Evolutionary conservation across 2,797 vertebrate species (phyloP).

Genomic region (Macropus fuliginosus): DNA sequence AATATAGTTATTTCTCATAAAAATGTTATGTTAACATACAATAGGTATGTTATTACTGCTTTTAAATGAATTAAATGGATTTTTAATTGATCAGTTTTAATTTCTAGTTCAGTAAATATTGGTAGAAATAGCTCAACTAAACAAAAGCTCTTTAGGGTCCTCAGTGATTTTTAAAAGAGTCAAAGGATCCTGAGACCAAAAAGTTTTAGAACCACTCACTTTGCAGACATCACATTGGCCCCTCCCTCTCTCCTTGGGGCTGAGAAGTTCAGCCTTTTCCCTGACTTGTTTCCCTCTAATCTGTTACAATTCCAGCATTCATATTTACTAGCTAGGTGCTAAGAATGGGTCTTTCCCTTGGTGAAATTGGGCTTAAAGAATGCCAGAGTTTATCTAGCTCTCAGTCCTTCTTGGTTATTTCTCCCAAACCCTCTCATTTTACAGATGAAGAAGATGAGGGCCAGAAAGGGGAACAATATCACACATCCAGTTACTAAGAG

Average conservation of each 20-base stretch:
- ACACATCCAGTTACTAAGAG: not conserved
- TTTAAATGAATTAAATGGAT: not conserved
- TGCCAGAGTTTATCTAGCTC: not conserved
- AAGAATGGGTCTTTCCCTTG: not conserved
- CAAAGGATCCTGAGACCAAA: not conserved
- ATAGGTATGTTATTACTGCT: not conserved
- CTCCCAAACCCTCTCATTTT: not conserved
- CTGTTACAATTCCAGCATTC: not conserved
- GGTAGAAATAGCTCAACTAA: not conserved
- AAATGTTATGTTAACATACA: not conserved
- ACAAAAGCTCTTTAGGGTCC: not conserved
- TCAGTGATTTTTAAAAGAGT: not conserved
- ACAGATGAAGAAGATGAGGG: not conserved
- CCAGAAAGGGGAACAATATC: not conserved
- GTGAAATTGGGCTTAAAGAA: not conserved
- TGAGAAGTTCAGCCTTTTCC: not conserved
- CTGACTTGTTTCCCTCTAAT: not conserved
- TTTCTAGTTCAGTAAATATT: not conserved
- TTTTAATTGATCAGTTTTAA: not conserved
- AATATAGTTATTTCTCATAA: not conserved
- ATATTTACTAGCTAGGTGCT: not conserved
- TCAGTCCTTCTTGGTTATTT: not conserved
- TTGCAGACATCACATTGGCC: not conserved
- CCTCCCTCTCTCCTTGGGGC: not conserved
- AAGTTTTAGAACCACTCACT: not conserved